Evolutionary conservation across 2,888 invertebrate species (phyloP).

Genomic region (Ormyrus rosae): DNA sequence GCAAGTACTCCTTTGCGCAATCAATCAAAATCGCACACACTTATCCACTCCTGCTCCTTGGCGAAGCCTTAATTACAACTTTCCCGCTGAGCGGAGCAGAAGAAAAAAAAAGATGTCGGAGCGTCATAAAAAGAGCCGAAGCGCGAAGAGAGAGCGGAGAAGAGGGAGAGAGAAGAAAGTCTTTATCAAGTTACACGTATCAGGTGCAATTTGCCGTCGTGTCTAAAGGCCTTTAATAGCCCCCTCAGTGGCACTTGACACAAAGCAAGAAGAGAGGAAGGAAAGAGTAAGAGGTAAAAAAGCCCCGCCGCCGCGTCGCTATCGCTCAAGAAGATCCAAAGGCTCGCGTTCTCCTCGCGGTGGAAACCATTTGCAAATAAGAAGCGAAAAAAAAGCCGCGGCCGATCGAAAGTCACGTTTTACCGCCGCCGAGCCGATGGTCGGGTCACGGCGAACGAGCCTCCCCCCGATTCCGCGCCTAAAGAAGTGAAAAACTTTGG

Average conservation of each 20-base stretch:
- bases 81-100: not conserved
- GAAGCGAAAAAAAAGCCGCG: slow-evolving; percentile 19
- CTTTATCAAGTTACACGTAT: slow-evolving; percentile 55
- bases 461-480: not conserved
- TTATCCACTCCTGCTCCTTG: not conserved
- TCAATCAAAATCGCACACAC: slow-evolving; percentile 23
- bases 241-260: slow-evolving; percentile 53
- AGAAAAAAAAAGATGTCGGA: slow-evolving; percentile 26
- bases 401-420: slow-evolving; percentile 56
- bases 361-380: slow-evolving; percentile 50
- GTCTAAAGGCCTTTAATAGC: slow-evolving; percentile 55
- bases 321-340: slow-evolving; percentile 53
- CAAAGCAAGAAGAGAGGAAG: slow-evolving; percentile 42
- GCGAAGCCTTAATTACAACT: slow-evolving; percentile 35
- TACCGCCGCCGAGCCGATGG: slow-evolving; percentile 38
- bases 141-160: not conserved
- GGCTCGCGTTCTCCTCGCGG: slow-evolving; percentile 1
- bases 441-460: slow-evolving; percentile 42
- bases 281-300: slow-evolving; percentile 8
- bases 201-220: slow-evolving; percentile 53
- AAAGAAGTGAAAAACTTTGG: slow-evolving; percentile 37
- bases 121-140: slow-evolving; percentile 14
- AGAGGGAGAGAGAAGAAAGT: slow-evolving; percentile 30
- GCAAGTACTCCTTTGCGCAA: not conserved
- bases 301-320: slow-evolving; percentile 17